Base-by-base conservation (phyloP, 2,888 invertebrate species). In the Melinaea menophilus region DNA sequence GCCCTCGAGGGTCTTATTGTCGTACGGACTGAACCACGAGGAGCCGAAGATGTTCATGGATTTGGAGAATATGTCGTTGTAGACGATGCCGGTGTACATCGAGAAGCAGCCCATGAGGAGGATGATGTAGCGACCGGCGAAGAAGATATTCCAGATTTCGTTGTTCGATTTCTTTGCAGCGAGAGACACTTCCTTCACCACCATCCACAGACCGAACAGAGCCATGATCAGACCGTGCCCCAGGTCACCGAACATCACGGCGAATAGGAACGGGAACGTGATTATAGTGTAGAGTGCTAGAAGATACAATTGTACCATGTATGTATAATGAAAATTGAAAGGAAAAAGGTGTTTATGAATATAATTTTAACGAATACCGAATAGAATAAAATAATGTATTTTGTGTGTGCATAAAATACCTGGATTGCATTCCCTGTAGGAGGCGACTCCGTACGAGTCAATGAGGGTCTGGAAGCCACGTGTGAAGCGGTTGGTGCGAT, bases 81-180 rank as follows among this genome's bases (percentile, higher is more conserved):
- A 99, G 66, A 99, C 96, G 4, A 99, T 73, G 0, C 99, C 99
- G 34, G 99, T 99, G 90, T 99, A 99, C 92, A 99, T 97, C 0
- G 99, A 99, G 88, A 99, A 99, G 13, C 95, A 84, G 5, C 99
- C 99, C 99, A 99, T 99, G 73, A 99, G 92, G 51, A 99, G 93
- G 58, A 99, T 97, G 67, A 99, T 97, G 88, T 99, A 99, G 55
- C 99, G 96, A 61, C 99, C 99, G 67, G 97, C 97, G 86, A 99
- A 99, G 92, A 99, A 98, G 59, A 98, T 99, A 84, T 96, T 97
- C 96, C 98, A 98, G 74, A 99, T 99, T 94, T 98, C 96, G 80
- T 93, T 95, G 76, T 86, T 92, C 11, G 93, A 91, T 73, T 95
- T 95, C 77, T 94, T 93, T 4, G 92, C 92, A n/a, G 90, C 81